Percentiles rank a stretch among this genome's conserved stretches.
phyloP scores from a whole-genome alignment of 2,888 invertebrate genomes.

The Oxystoma pomonae region DNA sequence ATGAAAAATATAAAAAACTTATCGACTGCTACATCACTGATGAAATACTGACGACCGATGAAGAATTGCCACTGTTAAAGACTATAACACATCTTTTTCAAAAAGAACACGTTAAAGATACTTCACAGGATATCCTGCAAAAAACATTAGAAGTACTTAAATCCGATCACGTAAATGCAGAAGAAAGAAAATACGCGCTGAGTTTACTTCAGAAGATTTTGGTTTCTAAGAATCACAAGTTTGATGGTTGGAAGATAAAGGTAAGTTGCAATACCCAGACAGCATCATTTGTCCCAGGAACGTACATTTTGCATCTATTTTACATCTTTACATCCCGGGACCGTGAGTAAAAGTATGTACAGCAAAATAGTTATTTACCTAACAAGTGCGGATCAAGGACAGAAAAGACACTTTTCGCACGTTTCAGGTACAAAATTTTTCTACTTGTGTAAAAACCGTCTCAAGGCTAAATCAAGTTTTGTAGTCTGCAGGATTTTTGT shows the following conservation, averaged over 20 bases:
- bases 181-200: conserved; percentile 35
- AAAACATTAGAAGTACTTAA: conserved; percentile 35
- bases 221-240: conserved; percentile 27
- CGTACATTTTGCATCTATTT: too few species aligned
- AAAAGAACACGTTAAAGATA: conserved; percentile 32
- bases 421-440: too few species aligned
- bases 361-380: too few species aligned
- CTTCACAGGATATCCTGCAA: conserved; percentile 30
- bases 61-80: conserved; percentile 26
- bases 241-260: conserved; percentile 35
- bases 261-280: too few species aligned
- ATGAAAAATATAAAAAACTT: conserved; percentile 22
- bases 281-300: too few species aligned
- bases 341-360: too few species aligned
- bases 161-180: conserved; percentile 23
- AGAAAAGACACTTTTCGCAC: too few species aligned
- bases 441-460: too few species aligned
- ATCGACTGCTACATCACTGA: conserved; percentile 26
- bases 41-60: conserved; percentile 21
- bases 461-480: too few species aligned
- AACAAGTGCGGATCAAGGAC: too few species aligned
- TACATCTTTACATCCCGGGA: too few species aligned
- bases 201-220: conserved; percentile 40
- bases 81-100: conserved; percentile 39
- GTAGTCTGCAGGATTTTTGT: too few species aligned